A percentile compares a stretch with the other conserved stretches of the same genome.
Conservation (phyloP, 2,888 invertebrate genomes). For the Micropterix aruncella region DNA sequence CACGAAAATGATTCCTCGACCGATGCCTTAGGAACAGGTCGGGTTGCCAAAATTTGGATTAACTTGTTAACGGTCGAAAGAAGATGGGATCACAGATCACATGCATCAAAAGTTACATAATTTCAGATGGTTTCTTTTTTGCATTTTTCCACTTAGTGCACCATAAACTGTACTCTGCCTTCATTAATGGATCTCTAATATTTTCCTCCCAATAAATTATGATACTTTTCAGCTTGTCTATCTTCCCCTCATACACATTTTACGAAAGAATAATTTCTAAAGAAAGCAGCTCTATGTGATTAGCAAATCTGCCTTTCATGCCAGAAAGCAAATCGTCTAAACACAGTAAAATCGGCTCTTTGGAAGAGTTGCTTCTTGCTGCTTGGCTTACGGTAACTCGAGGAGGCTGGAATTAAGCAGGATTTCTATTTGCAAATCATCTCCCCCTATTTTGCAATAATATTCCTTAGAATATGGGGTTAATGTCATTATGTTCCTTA, state of each 20-base stretch:
- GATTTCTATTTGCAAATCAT: constrained; percentile 1
- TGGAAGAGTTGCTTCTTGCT: constrained; percentile 1
- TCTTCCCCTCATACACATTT: constrained; percentile 8
- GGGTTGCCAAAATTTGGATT: constrained; percentile 7
- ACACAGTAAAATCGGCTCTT: constrained; percentile 2
- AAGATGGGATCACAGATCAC: constrained; percentile 5
- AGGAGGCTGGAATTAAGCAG: too few relatives aligned
- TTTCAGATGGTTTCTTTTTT: constrained; percentile 7
- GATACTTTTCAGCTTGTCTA: constrained; percentile 2
- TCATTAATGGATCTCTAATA: constrained; percentile 6
- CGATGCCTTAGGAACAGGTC: constrained; percentile 6
- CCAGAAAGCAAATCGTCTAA: too few relatives aligned
- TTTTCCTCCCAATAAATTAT: constrained; percentile 7
- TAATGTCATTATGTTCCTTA: too few relatives aligned
- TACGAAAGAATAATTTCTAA: constrained; percentile 8
- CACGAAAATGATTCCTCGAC: constrained; percentile 6
- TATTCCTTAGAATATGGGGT: neutral
- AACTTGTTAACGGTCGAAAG: constrained; percentile 7
- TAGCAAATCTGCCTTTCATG: constrained; percentile 7
- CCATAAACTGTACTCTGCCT: constrained; percentile 6
- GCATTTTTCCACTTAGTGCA: constrained; percentile 7
- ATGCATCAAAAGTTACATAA: constrained; percentile 6
- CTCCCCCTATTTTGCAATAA: neutral
- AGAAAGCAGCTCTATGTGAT: constrained; percentile 8
- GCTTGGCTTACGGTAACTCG: constrained; percentile 1